phyloP scores from a whole-genome alignment of 2,888 invertebrate species.

The Ornithoptera priamus region DNA sequence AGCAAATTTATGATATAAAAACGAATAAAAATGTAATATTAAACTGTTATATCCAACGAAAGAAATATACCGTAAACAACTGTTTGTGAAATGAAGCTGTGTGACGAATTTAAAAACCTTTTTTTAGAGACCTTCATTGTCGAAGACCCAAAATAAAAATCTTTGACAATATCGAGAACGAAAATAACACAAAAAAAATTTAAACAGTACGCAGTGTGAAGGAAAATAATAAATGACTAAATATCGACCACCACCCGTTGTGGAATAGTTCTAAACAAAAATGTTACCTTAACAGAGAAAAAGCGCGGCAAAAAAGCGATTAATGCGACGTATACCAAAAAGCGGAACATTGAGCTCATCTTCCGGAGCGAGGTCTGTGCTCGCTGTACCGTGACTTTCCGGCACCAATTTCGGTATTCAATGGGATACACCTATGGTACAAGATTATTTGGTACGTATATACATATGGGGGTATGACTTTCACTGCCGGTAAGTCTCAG shows the following conservation, averaged over 20 bases:
- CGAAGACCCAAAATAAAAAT: no score
- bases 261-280: not conserved
- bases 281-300: not conserved
- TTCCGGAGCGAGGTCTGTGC: conserved; percentile 28
- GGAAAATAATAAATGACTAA: conserved; percentile 8
- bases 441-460: no score
- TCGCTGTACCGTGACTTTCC: conserved; percentile 37
- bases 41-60: no score
- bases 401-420: conserved; percentile 35
- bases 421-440: not conserved
- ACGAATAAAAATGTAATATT: no score
- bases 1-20: no score
- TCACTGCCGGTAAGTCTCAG: no score
- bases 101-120: no score
- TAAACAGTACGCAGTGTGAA: not conserved
- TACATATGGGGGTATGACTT: no score
- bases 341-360: conserved; percentile 3
- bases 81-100: no score
- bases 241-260: not conserved
- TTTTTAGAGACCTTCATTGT: no score
- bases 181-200: not conserved
- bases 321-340: conserved; percentile 6
- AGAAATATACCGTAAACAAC: no score
- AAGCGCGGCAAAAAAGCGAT: conserved; percentile 6
- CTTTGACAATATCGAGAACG: not conserved